A percentile compares a stretch with the other conserved stretches of the same genome.
phyloP scores from a whole-genome alignment of 1,140 invertebrate species.

The Ceratosolen solmsi region DNA sequence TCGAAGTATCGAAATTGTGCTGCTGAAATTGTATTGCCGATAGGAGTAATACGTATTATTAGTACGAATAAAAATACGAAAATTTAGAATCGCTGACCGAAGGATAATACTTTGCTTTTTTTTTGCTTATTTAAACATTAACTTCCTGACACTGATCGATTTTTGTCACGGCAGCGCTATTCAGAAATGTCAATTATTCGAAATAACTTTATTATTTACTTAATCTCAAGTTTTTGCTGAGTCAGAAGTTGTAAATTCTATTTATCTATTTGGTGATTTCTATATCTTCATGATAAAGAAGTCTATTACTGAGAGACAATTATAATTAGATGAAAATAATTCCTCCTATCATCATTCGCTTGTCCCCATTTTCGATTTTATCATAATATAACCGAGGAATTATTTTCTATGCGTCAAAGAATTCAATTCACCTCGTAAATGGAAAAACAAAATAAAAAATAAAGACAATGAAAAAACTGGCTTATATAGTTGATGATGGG shows the following conservation, averaged over 20 bases:
- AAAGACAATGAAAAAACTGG: no score
- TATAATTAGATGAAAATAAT: no score
- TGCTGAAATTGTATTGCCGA: no score
- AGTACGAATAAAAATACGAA: not conserved
- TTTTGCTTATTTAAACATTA: slow-evolving; percentile 10
- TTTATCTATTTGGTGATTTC: not conserved
- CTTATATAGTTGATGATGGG: not conserved
- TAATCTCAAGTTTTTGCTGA: not conserved
- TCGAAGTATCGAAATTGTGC: no score
- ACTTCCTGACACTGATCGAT: not conserved
- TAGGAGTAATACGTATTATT: not conserved
- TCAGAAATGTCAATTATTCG: not conserved
- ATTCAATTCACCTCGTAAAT: no score
- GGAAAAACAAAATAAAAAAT: no score
- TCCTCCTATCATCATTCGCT: not conserved
- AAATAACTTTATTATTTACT: not conserved
- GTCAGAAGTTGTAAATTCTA: not conserved
- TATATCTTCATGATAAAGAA: not conserved
- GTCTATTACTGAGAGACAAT: no score
- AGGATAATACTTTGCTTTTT: not conserved
- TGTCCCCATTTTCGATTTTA: not conserved
- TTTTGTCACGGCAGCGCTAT: not conserved
- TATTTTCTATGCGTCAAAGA: no score
- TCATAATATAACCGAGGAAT: no score
- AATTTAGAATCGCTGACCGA: not conserved